Conservation (phyloP, 2,888 invertebrate genomes). For the Dryadula phaetusa region DNA sequence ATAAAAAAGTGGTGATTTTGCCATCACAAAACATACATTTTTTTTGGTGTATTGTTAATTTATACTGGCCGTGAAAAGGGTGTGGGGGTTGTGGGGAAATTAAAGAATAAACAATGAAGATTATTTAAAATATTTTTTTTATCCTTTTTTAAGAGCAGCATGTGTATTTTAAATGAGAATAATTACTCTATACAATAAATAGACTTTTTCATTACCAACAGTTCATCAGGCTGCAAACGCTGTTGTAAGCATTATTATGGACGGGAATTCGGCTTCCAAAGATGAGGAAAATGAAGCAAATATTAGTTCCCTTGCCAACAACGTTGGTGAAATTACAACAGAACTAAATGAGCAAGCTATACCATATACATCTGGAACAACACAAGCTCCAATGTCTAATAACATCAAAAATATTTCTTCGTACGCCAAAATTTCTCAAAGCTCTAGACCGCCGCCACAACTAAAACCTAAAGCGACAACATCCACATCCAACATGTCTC, state of each 20-base stretch:
- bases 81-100: no score
- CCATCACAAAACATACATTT: no score
- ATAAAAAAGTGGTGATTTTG: no score
- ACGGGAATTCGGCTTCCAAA: constrained; percentile 35
- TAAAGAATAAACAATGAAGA: no score
- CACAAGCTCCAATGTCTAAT: neutral
- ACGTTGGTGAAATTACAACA: constrained; percentile 19
- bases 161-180: no score
- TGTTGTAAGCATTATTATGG: constrained; percentile 60
- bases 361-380: neutral
- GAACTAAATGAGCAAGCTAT: constrained; percentile 20
- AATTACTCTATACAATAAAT: no score
- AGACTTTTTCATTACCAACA: constrained; percentile 49
- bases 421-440: constrained; percentile 39
- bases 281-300: constrained; percentile 12
- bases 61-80: no score
- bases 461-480: constrained; percentile 17
- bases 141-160: no score
- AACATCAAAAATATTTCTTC: neutral
- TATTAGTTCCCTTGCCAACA: neutral
- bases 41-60: no score
- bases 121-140: no score
- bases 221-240: constrained; percentile 62
- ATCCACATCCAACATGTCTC: constrained; percentile 12
- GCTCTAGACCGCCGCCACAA: constrained; percentile 7